Conservation (phyloP, 2,797 vertebrate species). For the Phataginus tetradactyla region DNA sequence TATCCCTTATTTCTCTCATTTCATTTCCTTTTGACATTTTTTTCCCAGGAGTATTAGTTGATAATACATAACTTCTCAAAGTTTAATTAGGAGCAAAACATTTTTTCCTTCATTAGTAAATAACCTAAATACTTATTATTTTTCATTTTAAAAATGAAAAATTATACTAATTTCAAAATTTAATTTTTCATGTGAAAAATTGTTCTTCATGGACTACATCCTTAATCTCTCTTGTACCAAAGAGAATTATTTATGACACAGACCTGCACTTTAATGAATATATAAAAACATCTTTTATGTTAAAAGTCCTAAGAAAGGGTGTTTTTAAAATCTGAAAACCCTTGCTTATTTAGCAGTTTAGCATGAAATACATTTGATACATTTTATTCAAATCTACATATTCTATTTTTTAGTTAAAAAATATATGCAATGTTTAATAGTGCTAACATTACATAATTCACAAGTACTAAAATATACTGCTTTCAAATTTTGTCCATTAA, state of each 20-base stretch:
- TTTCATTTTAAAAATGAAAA: slow-evolving; percentile 15
- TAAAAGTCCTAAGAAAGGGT: background rate
- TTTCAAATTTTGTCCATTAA: background rate
- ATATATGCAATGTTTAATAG: background rate
- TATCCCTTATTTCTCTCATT: background rate
- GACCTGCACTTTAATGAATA: background rate
- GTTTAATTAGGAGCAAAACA: background rate
- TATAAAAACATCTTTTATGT: background rate
- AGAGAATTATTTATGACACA: background rate
- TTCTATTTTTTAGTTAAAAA: background rate
- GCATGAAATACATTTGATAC: background rate
- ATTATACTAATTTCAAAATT: background rate
- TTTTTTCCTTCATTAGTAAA: slow-evolving; percentile 10
- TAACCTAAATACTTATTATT: background rate
- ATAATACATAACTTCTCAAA: background rate
- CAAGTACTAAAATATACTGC: background rate
- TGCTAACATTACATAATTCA: background rate
- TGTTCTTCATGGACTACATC: background rate
- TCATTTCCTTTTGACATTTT: background rate
- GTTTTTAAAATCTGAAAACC: background rate
- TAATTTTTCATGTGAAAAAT: background rate
- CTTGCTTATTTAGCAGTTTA: background rate
- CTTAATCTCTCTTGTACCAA: background rate
- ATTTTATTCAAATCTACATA: background rate
- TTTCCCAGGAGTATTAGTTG: background rate